Conservation (phyloP, 2,113 vertebrate genomes). For the Micromys minutus region DNA sequence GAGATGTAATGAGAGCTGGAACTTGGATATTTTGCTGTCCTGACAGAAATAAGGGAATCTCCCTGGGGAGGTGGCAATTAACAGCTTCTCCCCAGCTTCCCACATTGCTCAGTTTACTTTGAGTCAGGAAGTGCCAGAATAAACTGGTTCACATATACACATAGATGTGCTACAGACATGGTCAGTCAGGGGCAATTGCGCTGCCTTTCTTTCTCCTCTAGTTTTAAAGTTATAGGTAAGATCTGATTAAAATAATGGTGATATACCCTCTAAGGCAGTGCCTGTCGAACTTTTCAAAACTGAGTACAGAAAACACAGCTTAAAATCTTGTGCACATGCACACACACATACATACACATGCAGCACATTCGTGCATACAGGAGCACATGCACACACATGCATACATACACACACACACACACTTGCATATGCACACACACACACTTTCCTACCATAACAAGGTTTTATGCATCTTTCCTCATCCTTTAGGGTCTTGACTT, state of each 20-base stretch:
- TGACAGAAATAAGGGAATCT: constrained; percentile 31
- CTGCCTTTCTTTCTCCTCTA: neutral
- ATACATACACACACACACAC: neutral
- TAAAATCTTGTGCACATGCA: neutral
- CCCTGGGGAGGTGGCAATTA: constrained; percentile 59
- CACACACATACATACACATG: neutral
- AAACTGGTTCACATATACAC: constrained; percentile 46
- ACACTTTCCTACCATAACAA: constrained; percentile 11
- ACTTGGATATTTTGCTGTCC: neutral
- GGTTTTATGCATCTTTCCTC: neutral
- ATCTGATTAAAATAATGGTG: constrained; percentile 41
- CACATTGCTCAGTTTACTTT: constrained; percentile 26
- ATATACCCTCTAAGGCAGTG: neutral
- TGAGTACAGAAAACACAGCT: constrained; percentile 2
- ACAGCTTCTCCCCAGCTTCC: constrained; percentile 37
- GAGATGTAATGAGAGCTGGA: neutral
- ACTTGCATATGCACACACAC: neutral
- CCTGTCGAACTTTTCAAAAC: neutral
- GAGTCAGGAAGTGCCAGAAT: constrained; percentile 36
- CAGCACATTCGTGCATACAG: neutral
- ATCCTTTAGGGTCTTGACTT: neutral
- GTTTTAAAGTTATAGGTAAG: constrained; percentile 49
- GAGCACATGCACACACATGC: neutral
- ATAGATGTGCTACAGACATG: neutral
- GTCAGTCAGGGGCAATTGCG: neutral